Evolutionary conservation across 2,113 vertebrate genomes (phyloP), one percentile per base, ranked within the genome.

Genomic region (Sigmodon hispidus): DNA sequence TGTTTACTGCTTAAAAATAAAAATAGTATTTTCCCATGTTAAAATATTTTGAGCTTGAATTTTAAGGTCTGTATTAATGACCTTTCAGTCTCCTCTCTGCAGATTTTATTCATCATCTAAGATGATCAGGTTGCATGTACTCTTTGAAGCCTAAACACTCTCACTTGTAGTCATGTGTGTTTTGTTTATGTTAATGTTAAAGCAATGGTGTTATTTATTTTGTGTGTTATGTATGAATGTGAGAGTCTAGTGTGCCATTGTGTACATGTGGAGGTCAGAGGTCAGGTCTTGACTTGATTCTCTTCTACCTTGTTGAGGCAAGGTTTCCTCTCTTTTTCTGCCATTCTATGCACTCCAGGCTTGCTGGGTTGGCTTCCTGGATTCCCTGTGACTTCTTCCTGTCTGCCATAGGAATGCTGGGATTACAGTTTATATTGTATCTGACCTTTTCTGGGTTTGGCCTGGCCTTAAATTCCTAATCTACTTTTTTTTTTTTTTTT

Each of bases 21-120:
- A 94, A 90, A 61, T 75, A 91, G 69, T 80, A 65, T 59, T 65
- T 90, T 89, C 36, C 55, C 31, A 52, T n/a, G 73, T 96, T 90
- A 59, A 65, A 67, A 90, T 65, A 86, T 19, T 50, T 90, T 61
- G 34, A 96, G 43, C 21, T 34, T 22, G 7, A 69, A 72, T 89
- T 96, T 94, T 76, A 94, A 81, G 15, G 9, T 65, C 3, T 93
- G 43, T 22, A 8, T 75, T 80, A 80, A 80, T 57, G 52, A n/a
- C 76, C n/a, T n/a, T n/a, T 21, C 24, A 43, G n/a, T 5, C 50
- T 40, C 88, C 1, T 87, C 83, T 87, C 79, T 89, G 31, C 34
- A 69, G 2, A 69, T 50, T 84, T 63, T 95, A 61, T 73, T 88
- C 36, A 36, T 85, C 13, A 13, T 92, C 65, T 96, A 87, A 91